These are phyloP conservation scores for Caranx melampygus DNA, from an alignment of 2,113 vertebrate genomes.

Conservation along the genomic window DNA sequence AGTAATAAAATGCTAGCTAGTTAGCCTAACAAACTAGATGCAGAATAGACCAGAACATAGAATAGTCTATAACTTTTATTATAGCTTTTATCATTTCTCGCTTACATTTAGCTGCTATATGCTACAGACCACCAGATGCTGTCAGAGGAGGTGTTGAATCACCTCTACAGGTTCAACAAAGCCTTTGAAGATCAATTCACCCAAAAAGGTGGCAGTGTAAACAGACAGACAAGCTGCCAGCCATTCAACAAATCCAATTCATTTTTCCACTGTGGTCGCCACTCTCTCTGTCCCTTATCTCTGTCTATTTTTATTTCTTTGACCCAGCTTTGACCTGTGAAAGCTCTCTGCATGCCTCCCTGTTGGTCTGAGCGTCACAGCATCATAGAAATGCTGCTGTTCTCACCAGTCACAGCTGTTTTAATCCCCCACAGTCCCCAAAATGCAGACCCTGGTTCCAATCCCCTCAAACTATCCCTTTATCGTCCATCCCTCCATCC, in stretches of 20 bases:
- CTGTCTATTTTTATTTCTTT: not conserved
- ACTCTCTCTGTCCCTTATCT: not conserved
- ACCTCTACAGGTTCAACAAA: not conserved
- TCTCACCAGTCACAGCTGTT: conserved; percentile 13
- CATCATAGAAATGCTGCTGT: conserved; percentile 7
- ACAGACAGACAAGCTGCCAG: conserved; percentile 18
- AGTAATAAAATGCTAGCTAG: not conserved
- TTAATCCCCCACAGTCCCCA: conserved; percentile 40
- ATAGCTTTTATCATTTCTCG: too few species aligned
- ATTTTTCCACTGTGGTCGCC: conserved; percentile 43
- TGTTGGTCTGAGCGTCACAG: not conserved
- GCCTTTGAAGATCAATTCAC: not conserved
- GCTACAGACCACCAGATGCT: not conserved
- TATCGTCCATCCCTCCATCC: conserved; percentile 44
- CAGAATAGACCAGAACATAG: too few species aligned
- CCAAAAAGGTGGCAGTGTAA: conserved; percentile 16
- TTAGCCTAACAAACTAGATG: too few species aligned
- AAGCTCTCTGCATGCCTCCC: conserved; percentile 8
- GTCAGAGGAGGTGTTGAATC: not conserved
- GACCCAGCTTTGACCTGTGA: conserved; percentile 30
- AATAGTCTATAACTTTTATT: too few species aligned
- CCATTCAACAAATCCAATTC: conserved; percentile 34
- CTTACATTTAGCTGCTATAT: too few species aligned
- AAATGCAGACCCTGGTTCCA: conserved; percentile 27
- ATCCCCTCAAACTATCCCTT: conserved; percentile 26